Evolutionary conservation across 2,113 vertebrate genomes (phyloP), one percentile per base, ranked within the genome.

Genomic region (Hyla sarda): DNA sequence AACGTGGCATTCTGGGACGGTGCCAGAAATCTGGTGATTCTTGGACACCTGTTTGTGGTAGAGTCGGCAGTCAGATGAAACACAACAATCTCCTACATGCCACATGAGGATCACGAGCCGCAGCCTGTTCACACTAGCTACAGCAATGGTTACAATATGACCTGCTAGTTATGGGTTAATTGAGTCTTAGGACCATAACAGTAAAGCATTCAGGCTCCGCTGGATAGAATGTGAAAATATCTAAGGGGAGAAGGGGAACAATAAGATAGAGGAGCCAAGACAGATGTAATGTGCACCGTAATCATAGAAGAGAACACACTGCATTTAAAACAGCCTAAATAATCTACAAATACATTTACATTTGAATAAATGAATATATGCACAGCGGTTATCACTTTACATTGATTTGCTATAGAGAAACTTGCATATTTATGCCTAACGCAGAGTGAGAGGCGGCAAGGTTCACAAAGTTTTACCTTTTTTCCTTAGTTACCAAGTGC

Each of bases 351-450:
- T 60, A 62, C 54, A 60, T 80, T 80, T 60, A 45, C 54, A 80
- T 80, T 52, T 79, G 76, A 79, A 41, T 58, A 78, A 5, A 58
- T 79, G 76, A 79, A 79, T 79, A 80, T 80, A 80, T 80, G 56
- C 54, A 54, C 77, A 62, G 56, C 77, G 45, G 23, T 80, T 60
- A 80, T 60, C 54, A 80, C 77, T 80, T 80, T 80, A 62, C 77
- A 80, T 62, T 62, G 54, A 80, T 60, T 80, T 60, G 77, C 34
- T 80, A 80, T 80, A 80, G 54, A 79, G 76, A 32, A 17, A 76
- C n/a, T 28, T 76, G 56, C 32, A 80, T 80, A 60, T 62, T 80
- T 80, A 62, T 60, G 77, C 21, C 50, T 62, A 60, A 37, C 45
- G 77, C 23, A 60, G 77, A 80, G 58, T 10, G 3, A 13, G 34